These are phyloP conservation scores for Cossypha dichroa DNA, from an alignment of 2,797 vertebrate genomes.

Conservation along the genomic window DNA sequence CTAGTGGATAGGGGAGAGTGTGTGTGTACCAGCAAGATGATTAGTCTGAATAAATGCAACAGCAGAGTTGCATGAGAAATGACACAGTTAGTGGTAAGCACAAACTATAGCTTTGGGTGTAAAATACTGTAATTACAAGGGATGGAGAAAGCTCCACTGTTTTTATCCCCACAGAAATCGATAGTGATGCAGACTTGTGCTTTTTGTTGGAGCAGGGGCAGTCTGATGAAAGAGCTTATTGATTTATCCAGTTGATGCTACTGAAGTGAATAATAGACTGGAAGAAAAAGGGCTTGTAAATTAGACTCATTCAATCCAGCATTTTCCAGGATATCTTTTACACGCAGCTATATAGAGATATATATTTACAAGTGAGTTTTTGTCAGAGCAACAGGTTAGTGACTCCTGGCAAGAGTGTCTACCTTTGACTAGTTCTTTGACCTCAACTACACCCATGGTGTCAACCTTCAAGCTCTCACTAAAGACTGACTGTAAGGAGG, in stretches of 20 bases:
- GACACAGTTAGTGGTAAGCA: slow-evolving; percentile 61
- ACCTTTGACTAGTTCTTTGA: not conserved
- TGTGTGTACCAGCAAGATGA: slow-evolving; percentile 44
- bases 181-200: slow-evolving; percentile 59
- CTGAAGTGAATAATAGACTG: slow-evolving; percentile 58
- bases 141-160: slow-evolving; percentile 46
- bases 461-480: not conserved
- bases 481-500: not conserved
- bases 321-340: slow-evolving; percentile 27
- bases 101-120: slow-evolving; percentile 61
- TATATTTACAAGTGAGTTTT: slow-evolving; percentile 3
- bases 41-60: slow-evolving; percentile 65
- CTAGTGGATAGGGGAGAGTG: slow-evolving; percentile 9
- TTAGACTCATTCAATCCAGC: slow-evolving; percentile 44
- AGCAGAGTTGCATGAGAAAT: slow-evolving; percentile 56
- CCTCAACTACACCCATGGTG: not conserved
- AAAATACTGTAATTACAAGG: slow-evolving; percentile 72
- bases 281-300: slow-evolving; percentile 58
- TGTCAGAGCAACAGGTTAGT: slow-evolving; percentile 2
- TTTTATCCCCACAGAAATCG: slow-evolving; percentile 72
- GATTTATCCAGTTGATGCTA: slow-evolving; percentile 63
- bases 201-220: slow-evolving; percentile 47
- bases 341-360: not conserved
- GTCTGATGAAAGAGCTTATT: slow-evolving; percentile 65
- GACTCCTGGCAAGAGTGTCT: not conserved